Base-by-base conservation (phyloP, 2,888 invertebrate species). In the Acrocera orbiculus region DNA sequence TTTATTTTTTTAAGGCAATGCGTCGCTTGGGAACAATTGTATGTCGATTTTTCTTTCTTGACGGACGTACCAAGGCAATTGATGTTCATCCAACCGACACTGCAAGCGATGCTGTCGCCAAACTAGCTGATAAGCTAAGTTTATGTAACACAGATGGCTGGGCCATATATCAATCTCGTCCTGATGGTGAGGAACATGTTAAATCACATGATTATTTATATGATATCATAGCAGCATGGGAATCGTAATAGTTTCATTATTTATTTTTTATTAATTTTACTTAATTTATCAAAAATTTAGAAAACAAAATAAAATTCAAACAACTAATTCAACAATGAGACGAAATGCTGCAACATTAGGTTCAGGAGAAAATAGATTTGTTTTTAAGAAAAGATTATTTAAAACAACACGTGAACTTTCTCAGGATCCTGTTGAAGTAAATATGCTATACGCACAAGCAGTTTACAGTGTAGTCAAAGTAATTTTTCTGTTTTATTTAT, bases 41-140 rank as follows among this genome's bases (percentile, higher is more conserved):
- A 0, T 90, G 89, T 54, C 72, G 86, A 30, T 89, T 93, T 62
- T 89, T 89, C 66, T 90, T 93, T 64, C 67, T 93, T 54, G 92
- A 93, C 58, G 89, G 90, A 0, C 73, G 90, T 35, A 90, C 90
- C 2, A 93, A 92, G 58, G 90, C 92, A 1, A 85, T 93, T 41
- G 89, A 90, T 57, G 83, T 93, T 16, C 89, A 90, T 63, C 89
- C 92, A 2, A 86, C 86, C 2, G 90, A 93, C 55, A 90, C 90
- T 3, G 89, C 89, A 1, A 77, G 80, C 15, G 90, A 90, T 50
- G 89, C 90, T 0, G 79, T 90, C 4, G 72, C 77, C 3, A 80
- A 87, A 46, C 65, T 93, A 17, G 87, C 90, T 0, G 86, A 89
- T 56, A 83, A 90, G 55, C 66, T 86, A 32, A 85, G 82, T 16